Base-by-base conservation (phyloP, 2,797 vertebrate genomes). In the Hydrolagus colliei region DNA sequence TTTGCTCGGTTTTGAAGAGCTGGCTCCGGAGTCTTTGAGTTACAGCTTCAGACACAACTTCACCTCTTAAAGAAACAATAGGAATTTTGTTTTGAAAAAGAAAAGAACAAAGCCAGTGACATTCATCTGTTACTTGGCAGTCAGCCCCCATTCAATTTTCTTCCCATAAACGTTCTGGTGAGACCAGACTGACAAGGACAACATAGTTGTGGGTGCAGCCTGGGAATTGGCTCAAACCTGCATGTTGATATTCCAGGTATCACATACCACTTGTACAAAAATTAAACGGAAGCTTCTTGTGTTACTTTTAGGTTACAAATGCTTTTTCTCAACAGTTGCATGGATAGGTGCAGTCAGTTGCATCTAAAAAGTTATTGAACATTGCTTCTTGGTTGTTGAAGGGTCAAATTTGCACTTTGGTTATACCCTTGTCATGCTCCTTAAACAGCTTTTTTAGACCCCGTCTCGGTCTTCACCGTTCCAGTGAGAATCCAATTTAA, bases 81-180 rank as follows among this genome's bases (percentile, higher is more conserved):
- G 73, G 27, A 74, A 9, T 52, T 59, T 76, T 18, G 8, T 59
- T 76, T n/a, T 73, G n/a, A 59, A 76, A 20, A 59, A 76, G 35
- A 76, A 76, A 76, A 52, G 9, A 11, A 18, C 41, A n/a, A 20
- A 59, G n/a, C 9, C 74, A 59, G 1, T 59, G 74, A 76, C 13
- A 76, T 76, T 76, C 52, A 76, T 76, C 74, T 76, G 16, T 76
- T 76, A 76, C 2, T 20, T 76, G 74, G 9, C 74, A 76, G 18
- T 11, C 41, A 32, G 35, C 74, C 74, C 41, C 18, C 74, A 59
- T 18, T 76, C 41, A 76, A 76, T 59, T 76, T 20, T 76, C 74
- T 9, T 76, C 59, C 74, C 74, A 76, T 59, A 16, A 76, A 76
- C 18, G 10, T 76, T 76, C 74, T 5, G 41, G 2, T 61, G 18